Evolutionary conservation across 1,140 invertebrate genomes (phyloP), one percentile per base, ranked within the genome.

Genomic region (Drosophila pseudoananassae): DNA sequence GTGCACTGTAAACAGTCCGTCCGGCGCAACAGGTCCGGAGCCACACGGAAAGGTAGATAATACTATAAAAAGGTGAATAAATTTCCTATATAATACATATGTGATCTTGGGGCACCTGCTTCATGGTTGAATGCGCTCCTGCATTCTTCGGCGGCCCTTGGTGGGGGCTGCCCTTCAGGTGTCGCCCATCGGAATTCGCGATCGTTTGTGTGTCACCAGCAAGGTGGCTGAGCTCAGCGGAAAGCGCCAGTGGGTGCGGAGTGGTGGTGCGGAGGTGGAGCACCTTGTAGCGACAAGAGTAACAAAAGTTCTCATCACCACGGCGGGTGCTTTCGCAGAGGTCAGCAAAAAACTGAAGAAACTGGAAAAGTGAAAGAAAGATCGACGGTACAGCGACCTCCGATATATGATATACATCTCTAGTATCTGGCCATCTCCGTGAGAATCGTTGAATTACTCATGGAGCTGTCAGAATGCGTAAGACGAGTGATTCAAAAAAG

Each of bases 1-100:
- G 50, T 87, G 78, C 82, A 85, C 56, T 52, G 57, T 63, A 64
- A 75, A 87, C 45, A 82, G 52, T 63, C 33, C 31, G 23, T n/a
- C 8, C 15, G 33, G 36, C 45, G 3, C 8, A 10, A 2, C 55
- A 76, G 52, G 73, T 15, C 7, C 17, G 72, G 15, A 43, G 23
- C 29, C 4, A 45, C 4, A n/a, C 58, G 49, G 20, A 43, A 36
- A 7, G 31, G 29, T 8, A 8, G 8, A 36, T 36, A 36, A n/a
- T 20, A 20, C 20, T 20, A 3, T 20, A 20, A 20, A 20, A 20
- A 20, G 3, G 2, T 20, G 20, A 20, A 0, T 36, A 36, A n/a
- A 36, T 36, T n/a, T 20, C 0, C 3, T 20, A 20, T 20, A 20
- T 3, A 20, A 20, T 20, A n/a, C n/a, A n/a, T n/a, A n/a, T n/a